Base-by-base conservation (phyloP, 2,888 invertebrate genomes). In the Ennomos fuscantarius region DNA sequence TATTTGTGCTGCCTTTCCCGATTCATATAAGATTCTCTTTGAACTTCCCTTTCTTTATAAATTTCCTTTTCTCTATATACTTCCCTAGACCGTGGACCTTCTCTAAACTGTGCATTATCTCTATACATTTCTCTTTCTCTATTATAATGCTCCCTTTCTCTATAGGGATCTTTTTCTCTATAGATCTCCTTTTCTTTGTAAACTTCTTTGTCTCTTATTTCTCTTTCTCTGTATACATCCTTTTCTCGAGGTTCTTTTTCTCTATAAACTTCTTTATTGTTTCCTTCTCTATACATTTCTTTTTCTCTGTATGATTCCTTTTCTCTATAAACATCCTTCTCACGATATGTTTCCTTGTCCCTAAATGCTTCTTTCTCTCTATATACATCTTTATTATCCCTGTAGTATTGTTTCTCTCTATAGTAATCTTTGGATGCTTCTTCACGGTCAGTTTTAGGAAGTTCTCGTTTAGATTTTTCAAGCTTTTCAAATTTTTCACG, bases 381-480 rank as follows among this genome's bases (percentile, higher is more conserved):
- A 46, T 78, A 72, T 46, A 71, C 47, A 51, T 93, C 93, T 58
- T 87, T 84, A 46, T 41, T 83, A 76, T 81, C 83, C 62, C 85
- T 81, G 72, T 84, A 89, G 71, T 88, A 90, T 73, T 84, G 87
- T 69, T 91, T 91, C 62, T 91, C 91, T 74, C 89, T 86, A 75
- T 89, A 89, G 72, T 88, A 90, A 62, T 91, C 91, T 86, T 91
- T 92, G 71, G 87, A 63, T 69, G 86, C 77, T 49, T 91, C 92
- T 57, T 91, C 92, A 66, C 89, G 83, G 35, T 92, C 90, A 66
- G 74, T 81, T 73, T 88, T 90, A 66, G 56, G 72, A 36, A 87
- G 62, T 24, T 91, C 91, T 69, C 89, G 78, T 76, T 89, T 90
- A 37, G 79, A 49, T 79, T 91, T 92, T 40, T 92, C 91, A 68